Evolutionary conservation across 2,113 vertebrate species (phyloP).

Genomic region (Sinosuthora webbiana): DNA sequence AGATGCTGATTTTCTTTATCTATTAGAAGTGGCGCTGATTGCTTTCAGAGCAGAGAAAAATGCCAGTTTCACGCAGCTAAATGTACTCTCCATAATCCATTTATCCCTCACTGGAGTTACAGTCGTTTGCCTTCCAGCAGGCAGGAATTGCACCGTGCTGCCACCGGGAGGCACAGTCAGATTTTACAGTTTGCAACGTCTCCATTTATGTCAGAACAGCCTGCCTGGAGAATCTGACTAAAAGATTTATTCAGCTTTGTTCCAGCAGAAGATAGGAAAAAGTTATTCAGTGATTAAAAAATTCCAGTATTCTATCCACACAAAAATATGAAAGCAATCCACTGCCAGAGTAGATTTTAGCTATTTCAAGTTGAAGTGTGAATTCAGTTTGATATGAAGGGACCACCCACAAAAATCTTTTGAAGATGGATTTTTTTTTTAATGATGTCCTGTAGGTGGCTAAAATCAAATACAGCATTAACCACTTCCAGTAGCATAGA

Average conservation of each 20-base stretch:
- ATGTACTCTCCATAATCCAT: background rate
- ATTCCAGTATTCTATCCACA: background rate
- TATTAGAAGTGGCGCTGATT: background rate
- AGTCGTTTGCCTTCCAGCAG: background rate
- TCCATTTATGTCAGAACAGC: background rate
- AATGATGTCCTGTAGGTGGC: background rate
- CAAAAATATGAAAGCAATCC: background rate
- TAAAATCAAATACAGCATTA: background rate
- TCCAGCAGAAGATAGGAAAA: background rate
- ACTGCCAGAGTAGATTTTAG: background rate
- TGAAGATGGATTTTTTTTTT: background rate
- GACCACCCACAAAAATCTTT: background rate
- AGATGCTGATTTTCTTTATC: background rate
- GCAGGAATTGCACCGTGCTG: background rate
- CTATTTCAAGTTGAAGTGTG: background rate
- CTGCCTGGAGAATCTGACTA: background rate
- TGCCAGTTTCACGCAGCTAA: background rate
- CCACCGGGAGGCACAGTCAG: slow-evolving; percentile 36
- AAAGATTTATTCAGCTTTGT: background rate
- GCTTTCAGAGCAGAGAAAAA: background rate
- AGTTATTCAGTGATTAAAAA: background rate
- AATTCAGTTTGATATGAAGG: background rate
- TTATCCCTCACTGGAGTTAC: background rate
- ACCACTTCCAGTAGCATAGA: background rate
- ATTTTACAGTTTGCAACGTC: background rate